phyloP scores from a whole-genome alignment of 2,113 vertebrate genomes.

The Calidris pugnax region DNA sequence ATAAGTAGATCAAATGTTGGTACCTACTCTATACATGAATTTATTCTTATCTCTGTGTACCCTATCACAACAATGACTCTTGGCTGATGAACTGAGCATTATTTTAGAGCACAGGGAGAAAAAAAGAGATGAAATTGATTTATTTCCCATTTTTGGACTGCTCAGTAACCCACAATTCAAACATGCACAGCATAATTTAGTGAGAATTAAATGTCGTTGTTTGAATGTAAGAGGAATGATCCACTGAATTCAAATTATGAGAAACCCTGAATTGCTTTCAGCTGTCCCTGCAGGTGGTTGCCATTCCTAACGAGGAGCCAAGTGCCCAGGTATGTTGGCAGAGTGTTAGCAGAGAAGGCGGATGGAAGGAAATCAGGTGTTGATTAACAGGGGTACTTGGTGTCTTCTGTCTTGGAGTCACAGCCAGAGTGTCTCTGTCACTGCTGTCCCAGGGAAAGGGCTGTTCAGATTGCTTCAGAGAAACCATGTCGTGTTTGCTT shows the following conservation, averaged over 20 bases:
- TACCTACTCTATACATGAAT: fast-evolving
- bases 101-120: not conserved
- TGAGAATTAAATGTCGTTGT: not conserved
- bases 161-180: not conserved
- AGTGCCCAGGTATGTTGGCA: not conserved
- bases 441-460: not conserved
- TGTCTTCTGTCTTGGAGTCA: not conserved
- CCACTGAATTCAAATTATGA: not conserved
- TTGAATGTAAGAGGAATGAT: not conserved
- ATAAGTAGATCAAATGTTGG: not conserved
- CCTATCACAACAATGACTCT: not conserved
- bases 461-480: not conserved
- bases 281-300: not conserved
- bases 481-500: not conserved
- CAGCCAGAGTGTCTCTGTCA: not conserved
- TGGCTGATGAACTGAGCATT: not conserved
- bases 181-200: not conserved
- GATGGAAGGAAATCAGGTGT: not conserved
- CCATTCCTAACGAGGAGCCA: not conserved
- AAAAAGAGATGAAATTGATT: not conserved
- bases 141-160: not conserved
- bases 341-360: not conserved
- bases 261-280: not conserved
- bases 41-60: not conserved
- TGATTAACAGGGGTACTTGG: not conserved